Evolutionary conservation across 2,797 vertebrate genomes (phyloP).

Genomic region (Enteromius treurensis): DNA sequence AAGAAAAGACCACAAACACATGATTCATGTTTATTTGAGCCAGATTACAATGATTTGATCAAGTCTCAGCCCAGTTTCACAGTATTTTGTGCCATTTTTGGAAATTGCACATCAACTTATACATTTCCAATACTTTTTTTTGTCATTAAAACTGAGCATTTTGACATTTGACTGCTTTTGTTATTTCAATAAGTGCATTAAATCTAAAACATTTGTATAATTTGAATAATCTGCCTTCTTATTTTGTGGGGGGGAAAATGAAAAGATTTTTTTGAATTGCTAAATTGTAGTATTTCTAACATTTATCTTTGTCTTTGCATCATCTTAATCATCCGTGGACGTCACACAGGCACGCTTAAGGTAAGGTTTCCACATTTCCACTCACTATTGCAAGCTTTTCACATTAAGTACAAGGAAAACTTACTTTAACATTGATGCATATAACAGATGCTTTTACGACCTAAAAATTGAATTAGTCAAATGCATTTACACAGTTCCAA

Average conservation of each 20-base stretch:
- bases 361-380: slow-evolving; percentile 68
- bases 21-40: background rate
- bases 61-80: background rate
- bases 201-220: background rate
- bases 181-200: background rate
- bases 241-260: background rate
- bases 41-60: background rate
- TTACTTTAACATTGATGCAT: background rate
- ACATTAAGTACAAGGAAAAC: background rate
- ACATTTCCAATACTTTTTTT: background rate
- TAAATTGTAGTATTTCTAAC: slow-evolving; percentile 39
- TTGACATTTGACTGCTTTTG: background rate
- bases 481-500: background rate
- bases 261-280: background rate
- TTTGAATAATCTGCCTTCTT: background rate
- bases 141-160: background rate
- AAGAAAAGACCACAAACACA: background rate
- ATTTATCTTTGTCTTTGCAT: slow-evolving; percentile 58
- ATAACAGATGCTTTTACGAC: background rate
- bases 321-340: slow-evolving; percentile 20
- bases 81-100: background rate
- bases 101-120: background rate
- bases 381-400: background rate
- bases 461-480: background rate
- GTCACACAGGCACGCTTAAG: slow-evolving; percentile 75